phyloP scores from a whole-genome alignment of 2,888 invertebrate genomes.

The Cephus nigrinus region DNA sequence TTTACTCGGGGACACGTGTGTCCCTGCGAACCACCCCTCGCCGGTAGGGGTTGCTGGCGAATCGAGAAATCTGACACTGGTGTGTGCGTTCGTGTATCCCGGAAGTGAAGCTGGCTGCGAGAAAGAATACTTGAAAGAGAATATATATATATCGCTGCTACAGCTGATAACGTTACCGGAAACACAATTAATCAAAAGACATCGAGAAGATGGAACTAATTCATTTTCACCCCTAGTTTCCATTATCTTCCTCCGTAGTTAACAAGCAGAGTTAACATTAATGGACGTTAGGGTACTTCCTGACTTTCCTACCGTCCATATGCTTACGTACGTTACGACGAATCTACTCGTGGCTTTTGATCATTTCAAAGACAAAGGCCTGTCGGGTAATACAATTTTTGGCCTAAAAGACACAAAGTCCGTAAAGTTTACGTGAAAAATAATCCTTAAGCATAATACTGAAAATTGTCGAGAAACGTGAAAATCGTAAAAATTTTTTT shows the following conservation, averaged over 20 bases:
- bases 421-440: too few relatives aligned
- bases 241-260: neutral
- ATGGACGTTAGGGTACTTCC: neutral
- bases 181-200: slow-evolving; percentile 6
- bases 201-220: slow-evolving; percentile 11
- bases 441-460: too few relatives aligned
- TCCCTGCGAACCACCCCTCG: neutral
- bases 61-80: neutral
- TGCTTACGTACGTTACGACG: neutral
- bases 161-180: neutral
- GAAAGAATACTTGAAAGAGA: too few relatives aligned
- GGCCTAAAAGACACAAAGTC: too few relatives aligned
- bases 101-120: neutral
- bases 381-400: neutral
- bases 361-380: neutral
- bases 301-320: neutral
- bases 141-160: neutral
- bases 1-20: neutral
- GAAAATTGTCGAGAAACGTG: neutral
- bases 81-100: neutral
- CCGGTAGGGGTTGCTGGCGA: neutral
- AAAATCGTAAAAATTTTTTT: neutral
- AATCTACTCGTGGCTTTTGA: neutral
- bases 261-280: neutral
- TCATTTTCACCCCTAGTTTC: slow-evolving; percentile 11